Evolutionary conservation across 2,888 invertebrate species (phyloP), one percentile per base, ranked within the genome.

Genomic region (Drosophila histrio): DNA sequence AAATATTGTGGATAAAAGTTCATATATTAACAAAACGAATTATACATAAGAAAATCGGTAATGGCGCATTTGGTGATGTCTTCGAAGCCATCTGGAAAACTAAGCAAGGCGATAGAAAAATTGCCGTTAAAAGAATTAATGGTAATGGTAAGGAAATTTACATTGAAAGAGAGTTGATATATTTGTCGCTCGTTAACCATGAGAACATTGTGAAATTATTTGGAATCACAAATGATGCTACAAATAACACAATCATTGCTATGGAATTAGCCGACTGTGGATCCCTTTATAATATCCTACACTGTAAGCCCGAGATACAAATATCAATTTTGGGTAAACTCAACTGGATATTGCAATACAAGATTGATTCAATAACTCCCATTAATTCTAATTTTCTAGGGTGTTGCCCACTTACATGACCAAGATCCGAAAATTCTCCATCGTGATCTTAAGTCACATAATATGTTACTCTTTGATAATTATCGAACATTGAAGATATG

Each of bases 371-470:
- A 9, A 26, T 9, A 21, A 15, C n/a, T n/a, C n/a, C n/a, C n/a
- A n/a, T n/a, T n/a, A n/a, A 19, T 38, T 1, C 1, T n/a, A n/a
- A n/a, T 11, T 8, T 50, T 30, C 1, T 21, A 77, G 77, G 77
- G 30, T 6, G 8, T 77, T 1, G 62, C 43, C 2, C 63, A 72
- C 41, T 46, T 77, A 1, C 77, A 77, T 34, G 26, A 11, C 11
- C 41, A 19, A 9, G 9, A 7, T 0, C 69, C 68, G 3, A 44
- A 32, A 3, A 36, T 77, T 0, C 21, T 80, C 1, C 77, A 77
- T 32, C 69, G 77, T 2, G 77, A 80, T 32, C 57, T 77, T 3
- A 77, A 77, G 7, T 36, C 78, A 1, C 11, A 2, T 1, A 77
- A 77, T 28, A 11, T 63, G 2, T 13, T 77, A 1, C 41, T 77